Percentiles rank a stretch among this genome's conserved stretches.
Conservation (phyloP, 2,113 vertebrate genomes). For the Xenus cinereus region DNA sequence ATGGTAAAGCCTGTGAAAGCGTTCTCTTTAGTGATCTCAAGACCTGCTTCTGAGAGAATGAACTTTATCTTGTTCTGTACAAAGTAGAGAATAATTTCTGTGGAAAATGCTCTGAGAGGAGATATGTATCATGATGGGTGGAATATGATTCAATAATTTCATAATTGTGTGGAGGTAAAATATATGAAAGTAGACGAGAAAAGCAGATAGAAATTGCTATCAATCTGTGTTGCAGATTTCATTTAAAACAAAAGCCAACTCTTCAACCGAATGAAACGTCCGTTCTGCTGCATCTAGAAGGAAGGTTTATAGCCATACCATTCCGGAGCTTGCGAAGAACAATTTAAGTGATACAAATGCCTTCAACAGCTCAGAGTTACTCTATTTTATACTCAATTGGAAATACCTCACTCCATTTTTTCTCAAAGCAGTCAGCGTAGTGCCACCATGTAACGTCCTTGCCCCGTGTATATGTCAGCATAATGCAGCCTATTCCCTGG, state of each 20-base stretch:
- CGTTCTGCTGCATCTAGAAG: not conserved
- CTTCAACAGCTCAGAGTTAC: not conserved
- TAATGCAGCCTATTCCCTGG: not conserved
- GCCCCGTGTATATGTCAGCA: rapidly evolving
- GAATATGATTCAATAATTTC: not conserved
- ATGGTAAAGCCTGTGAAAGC: not conserved
- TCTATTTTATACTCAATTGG: not conserved
- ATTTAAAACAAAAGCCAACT: not conserved
- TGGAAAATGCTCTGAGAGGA: not conserved
- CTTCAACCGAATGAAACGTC: not conserved
- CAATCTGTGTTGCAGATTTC: not conserved
- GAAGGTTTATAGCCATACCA: not conserved
- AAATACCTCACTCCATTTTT: not conserved
- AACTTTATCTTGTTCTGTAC: not conserved
- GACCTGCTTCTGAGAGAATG: not conserved
- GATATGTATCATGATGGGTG: not conserved
- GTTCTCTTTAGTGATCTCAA: not conserved
- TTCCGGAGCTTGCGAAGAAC: not conserved
- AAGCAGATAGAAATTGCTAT: not conserved
- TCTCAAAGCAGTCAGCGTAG: not conserved
- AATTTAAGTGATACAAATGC: not conserved
- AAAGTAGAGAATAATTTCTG: not conserved
- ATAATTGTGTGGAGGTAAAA: not conserved
- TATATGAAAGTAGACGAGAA: not conserved
- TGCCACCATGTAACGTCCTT: not conserved